Percentiles rank a stretch among this genome's conserved stretches.
These are phyloP conservation scores for Siniperca undulata DNA, from an alignment of 2,797 vertebrate species.

Conservation along the genomic window DNA sequence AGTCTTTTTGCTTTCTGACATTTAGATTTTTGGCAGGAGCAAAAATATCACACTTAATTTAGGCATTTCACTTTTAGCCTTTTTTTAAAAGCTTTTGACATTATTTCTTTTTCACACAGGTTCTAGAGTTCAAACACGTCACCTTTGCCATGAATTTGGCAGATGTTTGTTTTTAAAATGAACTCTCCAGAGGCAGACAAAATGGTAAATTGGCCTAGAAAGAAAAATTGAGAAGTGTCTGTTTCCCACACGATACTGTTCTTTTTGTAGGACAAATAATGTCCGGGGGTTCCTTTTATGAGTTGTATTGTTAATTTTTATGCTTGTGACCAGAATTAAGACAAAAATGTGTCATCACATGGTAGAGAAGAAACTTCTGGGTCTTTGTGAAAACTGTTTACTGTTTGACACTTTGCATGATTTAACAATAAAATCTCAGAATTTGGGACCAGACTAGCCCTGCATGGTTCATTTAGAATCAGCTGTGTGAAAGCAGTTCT, in stretches of 20 bases:
- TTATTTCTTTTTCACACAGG: constrained; percentile 39
- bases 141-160: constrained; percentile 56
- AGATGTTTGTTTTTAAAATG: constrained; percentile 27
- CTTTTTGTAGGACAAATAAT: constrained; percentile 6
- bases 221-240: background rate
- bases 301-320: background rate
- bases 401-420: constrained; percentile 21
- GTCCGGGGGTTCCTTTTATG: background rate
- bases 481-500: constrained; percentile 23
- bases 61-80: constrained; percentile 39
- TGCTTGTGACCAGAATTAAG: background rate
- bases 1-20: constrained; percentile 51
- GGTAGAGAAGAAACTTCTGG: background rate
- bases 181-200: constrained; percentile 47
- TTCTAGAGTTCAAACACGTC: constrained; percentile 30
- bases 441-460: background rate
- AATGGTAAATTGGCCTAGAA: constrained; percentile 11
- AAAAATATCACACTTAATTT: constrained; percentile 60
- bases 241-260: background rate
- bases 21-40: constrained; percentile 60
- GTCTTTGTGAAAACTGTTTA: constrained; percentile 8
- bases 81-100: constrained; percentile 57
- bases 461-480: constrained; percentile 31
- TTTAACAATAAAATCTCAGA: background rate
- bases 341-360: background rate